Base-by-base conservation (phyloP, 2,797 vertebrate genomes). In the Danionella dracula region DNA sequence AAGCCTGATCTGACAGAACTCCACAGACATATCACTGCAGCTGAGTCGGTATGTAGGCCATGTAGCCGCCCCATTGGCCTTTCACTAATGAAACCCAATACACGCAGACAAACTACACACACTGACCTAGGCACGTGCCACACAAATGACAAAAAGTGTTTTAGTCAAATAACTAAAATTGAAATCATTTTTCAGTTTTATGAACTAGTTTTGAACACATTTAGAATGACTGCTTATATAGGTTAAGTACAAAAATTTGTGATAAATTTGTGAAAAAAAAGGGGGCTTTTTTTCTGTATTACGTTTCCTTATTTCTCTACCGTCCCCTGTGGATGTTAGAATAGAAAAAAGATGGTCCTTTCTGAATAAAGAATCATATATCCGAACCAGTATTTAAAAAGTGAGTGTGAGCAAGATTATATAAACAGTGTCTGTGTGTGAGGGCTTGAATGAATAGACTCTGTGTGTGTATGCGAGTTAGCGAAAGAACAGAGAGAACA, bases 21-120 rank as follows among this genome's bases (percentile, higher is more conserved):
- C 60, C 68, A 38, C 58, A 73, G 76, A 73, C 76, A 73, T 44
- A 68, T 75, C 65, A 27, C 54, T 73, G 68, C 73, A 78, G 70
- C 76, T 78, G 76, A 71, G 56, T 56, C 23, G n/a, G 23, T 27
- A 27, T 75, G 48, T 35, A 71, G 37, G 64, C 31, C 15, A 55
- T 53, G 17, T n/a, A 45, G 40, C 16, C n/a, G 12, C 21, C 40
- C 35, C 5, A 17, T 21, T 59, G 50, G 19, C 62, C 56, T 74
- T 62, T 65, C 45, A 48, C 50, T 61, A 34, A 11, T 58, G 73
- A 73, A 75, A 78, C 48, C 32, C 19, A 45, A 78, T 73, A 29
- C 12, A 6, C 15, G 16, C 46, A 44, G 29, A 37, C 45, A 31
- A n/a, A 20, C 66, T 20, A 37, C 35, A 51, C 6, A 8, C 55